These are phyloP conservation scores for Leguminivora glycinivorella DNA, from an alignment of 1,140 invertebrate species.

Conservation along the genomic window DNA sequence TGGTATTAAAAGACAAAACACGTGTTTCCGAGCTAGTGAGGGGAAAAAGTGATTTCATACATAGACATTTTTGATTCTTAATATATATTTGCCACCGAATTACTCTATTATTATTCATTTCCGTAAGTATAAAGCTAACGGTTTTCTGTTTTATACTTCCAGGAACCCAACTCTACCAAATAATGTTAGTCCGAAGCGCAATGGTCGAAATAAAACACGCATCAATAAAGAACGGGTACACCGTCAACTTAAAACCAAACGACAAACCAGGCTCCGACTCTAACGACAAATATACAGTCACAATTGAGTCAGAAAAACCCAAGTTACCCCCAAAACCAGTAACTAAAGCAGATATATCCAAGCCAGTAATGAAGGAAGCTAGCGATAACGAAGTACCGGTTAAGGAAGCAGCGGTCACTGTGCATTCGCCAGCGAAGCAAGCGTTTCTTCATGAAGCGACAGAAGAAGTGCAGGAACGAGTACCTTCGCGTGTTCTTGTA, in stretches of 20 bases:
- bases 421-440: not conserved
- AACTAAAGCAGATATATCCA: not conserved
- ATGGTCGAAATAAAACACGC: constrained; percentile 51
- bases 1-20: too few species aligned
- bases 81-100: not conserved
- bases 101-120: not conserved
- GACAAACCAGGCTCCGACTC: not conserved
- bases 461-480: not conserved
- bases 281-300: not conserved
- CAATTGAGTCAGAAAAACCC: not conserved
- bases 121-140: not conserved
- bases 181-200: constrained; percentile 54
- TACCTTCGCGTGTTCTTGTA: not conserved
- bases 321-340: not conserved
- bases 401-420: constrained; percentile 4
- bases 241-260: constrained; percentile 10
- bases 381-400: not conserved
- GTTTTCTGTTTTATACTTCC: constrained; percentile 33
- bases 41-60: too few species aligned
- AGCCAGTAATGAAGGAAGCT: not conserved
- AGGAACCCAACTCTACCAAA: constrained; percentile 55
- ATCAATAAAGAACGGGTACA: constrained; percentile 36
- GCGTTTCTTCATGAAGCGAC: not conserved
- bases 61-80: not conserved
- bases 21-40: too few species aligned